Conservation (phyloP, 2,113 vertebrate species). For the Cervus canadensis region DNA sequence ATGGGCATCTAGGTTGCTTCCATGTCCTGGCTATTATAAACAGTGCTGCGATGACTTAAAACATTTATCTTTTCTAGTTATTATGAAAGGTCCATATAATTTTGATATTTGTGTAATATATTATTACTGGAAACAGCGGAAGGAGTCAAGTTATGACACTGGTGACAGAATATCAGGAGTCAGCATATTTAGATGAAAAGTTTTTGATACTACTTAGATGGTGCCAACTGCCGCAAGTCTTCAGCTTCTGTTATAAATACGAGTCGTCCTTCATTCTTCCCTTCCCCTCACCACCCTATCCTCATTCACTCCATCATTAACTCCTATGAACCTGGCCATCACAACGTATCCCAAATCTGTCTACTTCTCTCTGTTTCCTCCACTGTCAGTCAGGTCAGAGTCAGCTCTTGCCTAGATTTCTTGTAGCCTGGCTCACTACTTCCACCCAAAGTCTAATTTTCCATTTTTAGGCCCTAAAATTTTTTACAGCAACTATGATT, state of each 20-base stretch:
- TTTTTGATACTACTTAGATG: not conserved
- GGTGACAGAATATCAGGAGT: not conserved
- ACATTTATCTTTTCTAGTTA: not conserved
- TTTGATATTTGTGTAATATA: not conserved
- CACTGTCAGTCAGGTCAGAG: not conserved
- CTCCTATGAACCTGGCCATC: rapidly evolving
- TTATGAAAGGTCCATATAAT: not conserved
- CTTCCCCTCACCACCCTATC: not conserved
- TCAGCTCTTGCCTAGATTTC: not conserved
- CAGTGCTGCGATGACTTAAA: not conserved
- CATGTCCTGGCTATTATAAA: no score
- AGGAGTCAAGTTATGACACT: not conserved
- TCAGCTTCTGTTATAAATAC: not conserved
- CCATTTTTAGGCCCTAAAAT: not conserved
- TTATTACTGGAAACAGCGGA: not conserved
- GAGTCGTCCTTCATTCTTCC: not conserved
- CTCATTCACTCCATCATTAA: not conserved
- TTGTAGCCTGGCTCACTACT: not conserved
- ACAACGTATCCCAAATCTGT: not conserved
- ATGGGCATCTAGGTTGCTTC: no score
- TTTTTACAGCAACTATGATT: not conserved
- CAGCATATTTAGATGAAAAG: not conserved
- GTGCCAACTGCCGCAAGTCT: not conserved
- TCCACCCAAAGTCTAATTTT: not conserved
- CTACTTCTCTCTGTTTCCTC: not conserved